Base-by-base conservation (phyloP, 1,140 invertebrate species). In the Bombus confusus region DNA sequence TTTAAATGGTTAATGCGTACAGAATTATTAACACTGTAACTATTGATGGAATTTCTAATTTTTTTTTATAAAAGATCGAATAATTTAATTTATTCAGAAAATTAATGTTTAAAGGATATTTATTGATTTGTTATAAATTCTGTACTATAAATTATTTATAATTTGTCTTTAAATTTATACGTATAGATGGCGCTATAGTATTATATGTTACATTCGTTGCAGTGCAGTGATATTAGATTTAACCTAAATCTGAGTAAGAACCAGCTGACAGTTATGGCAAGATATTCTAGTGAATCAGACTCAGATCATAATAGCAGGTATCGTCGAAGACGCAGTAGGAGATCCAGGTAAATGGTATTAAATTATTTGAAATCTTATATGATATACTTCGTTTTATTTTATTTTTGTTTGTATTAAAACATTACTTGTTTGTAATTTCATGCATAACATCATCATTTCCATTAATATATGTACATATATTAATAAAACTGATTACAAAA, bases 201-300 rank as follows among this genome's bases (percentile, higher is more conserved):
- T 34, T 18, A 80, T 28, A 12, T 25, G 59, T 52, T 52, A 22
- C 15, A 18, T 66, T 18, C 8, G 4, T 28, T 74, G n/a, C 3
- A 15, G 22, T 5, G 8, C 18, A 76, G 28, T 22, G 4, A 28
- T 62, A 34, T 22, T 28, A 9, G n/a, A 9, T 0, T 31, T 77
- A 81, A 77, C 22, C 47, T 85, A 57, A 39, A 39, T 1, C 1
- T 12, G 15, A 66, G 74, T 13, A 64, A 71, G 28, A n/a, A 43
- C 0, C 66, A 18, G 41, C 72, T 79, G 28, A 80, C 37, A 78
- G 37, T 41, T 59, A 95, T 95, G 94, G 91, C 94, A 47, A 92
- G 92, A 76, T 95, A 95, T 87, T 95, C 94, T 3, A 93, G 93
- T 37, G 94, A 95, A 74, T 95, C 94, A 2, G 94, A 95, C 78